phyloP scores from a whole-genome alignment of 2,113 vertebrate genomes.

The Cyprinodon brontotheroides region DNA sequence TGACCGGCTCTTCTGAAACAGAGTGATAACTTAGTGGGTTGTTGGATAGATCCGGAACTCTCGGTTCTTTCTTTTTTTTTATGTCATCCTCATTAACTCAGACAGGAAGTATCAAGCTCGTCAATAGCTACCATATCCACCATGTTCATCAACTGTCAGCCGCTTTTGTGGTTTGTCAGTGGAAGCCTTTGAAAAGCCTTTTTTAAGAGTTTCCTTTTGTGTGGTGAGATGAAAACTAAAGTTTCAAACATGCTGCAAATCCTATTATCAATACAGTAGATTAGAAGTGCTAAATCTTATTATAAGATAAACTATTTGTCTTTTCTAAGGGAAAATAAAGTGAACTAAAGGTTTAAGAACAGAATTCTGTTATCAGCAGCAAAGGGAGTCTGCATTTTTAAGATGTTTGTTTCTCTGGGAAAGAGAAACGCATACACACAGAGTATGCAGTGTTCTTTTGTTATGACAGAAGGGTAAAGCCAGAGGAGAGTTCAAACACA shows the following conservation, averaged over 20 bases:
- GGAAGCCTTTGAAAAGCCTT: background rate
- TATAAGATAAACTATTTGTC: background rate
- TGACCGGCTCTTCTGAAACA: background rate
- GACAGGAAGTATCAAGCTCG: background rate
- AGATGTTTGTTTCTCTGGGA: slow-evolving; percentile 33
- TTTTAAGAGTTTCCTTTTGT: slow-evolving; percentile 3
- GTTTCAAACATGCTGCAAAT: slow-evolving; percentile 5
- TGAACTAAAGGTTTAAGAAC: background rate
- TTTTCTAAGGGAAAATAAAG: background rate
- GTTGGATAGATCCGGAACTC: background rate
- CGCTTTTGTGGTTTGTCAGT: background rate
- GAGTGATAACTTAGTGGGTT: background rate
- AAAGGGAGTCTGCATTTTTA: slow-evolving; percentile 21
- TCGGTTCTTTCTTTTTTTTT: background rate
- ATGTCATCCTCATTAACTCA: background rate
- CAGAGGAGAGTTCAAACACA: slow-evolving; percentile 22
- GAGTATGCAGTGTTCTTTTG: slow-evolving; percentile 38
- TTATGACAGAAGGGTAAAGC: slow-evolving; percentile 58
- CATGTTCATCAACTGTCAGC: background rate
- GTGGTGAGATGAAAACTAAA: background rate
- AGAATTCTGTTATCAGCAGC: slow-evolving; percentile 22
- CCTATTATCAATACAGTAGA: background rate
- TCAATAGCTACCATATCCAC: background rate
- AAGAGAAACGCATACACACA: slow-evolving; percentile 27
- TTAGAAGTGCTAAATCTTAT: background rate